Evolutionary conservation across 2,888 invertebrate species (phyloP).

Genomic region (Drosophila crucigera): DNA sequence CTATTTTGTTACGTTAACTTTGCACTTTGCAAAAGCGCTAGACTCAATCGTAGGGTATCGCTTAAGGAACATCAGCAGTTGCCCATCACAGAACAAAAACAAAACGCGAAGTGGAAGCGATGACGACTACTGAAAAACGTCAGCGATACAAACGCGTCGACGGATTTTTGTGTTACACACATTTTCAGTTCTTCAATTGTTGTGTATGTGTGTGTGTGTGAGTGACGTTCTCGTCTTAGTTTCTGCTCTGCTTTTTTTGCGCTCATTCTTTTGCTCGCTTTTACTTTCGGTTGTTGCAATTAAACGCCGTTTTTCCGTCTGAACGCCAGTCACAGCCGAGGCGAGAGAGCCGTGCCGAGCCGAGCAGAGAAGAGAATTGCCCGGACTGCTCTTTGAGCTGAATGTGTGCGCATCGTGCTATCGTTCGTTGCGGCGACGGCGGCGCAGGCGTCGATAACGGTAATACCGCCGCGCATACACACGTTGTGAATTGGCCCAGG

Average conservation of each 20-base stretch:
- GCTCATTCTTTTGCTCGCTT: constrained; percentile 74
- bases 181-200: constrained; percentile 46
- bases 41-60: constrained; percentile 32
- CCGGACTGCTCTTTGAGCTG: constrained; percentile 62
- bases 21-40: background rate
- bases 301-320: constrained; percentile 79
- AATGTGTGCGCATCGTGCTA: constrained; percentile 50
- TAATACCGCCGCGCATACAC: constrained; percentile 57
- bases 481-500: constrained; percentile 62
- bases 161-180: constrained; percentile 75
- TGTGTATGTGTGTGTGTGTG: constrained; percentile 25
- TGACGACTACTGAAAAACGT: constrained; percentile 54
- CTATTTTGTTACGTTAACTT: background rate
- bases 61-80: constrained; percentile 25
- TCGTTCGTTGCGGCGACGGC: constrained; percentile 51
- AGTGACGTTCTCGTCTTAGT: constrained; percentile 44
- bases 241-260: constrained; percentile 64
- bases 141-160: constrained; percentile 63
- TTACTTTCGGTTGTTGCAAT: constrained; percentile 77
- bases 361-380: constrained; percentile 39
- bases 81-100: constrained; percentile 38
- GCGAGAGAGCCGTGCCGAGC: constrained; percentile 36
- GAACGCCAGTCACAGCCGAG: constrained; percentile 50
- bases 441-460: constrained; percentile 74
- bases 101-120: constrained; percentile 28